Evolutionary conservation across 2,113 vertebrate species (phyloP), one percentile per base, ranked within the genome.

Genomic region (Semnornis frantzii): DNA sequence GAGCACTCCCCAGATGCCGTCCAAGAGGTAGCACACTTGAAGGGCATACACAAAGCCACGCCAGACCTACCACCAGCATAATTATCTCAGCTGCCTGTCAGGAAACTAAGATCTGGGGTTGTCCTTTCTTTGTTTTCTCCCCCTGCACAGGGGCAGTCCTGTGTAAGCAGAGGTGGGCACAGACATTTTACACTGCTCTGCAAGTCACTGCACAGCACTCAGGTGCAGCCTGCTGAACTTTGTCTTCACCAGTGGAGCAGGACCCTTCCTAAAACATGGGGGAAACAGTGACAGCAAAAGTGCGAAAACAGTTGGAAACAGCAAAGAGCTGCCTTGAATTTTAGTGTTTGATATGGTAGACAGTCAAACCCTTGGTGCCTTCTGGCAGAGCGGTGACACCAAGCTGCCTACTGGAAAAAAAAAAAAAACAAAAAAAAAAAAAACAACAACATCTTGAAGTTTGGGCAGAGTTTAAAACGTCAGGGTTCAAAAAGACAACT

Each of bases 1-100:
- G 58, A 63, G 24, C 10, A 6, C 1, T 28, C 52, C 24, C 27
- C 0, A 0, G 46, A 19, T 44, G 20, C 10, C 27, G 30, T 10
- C 44, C 2, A 1, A 63, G 21, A 42, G 27, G n/a, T 54, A 74
- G 24, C 44, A 65, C 46, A 27, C 6, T 15, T 2, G 1, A 59
- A 27, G 57, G 65, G 48, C 58, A 55, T 5, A 8, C 33, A 85
- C 33, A 73, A 52, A 87, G 24, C 17, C 37, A 33, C 17, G 19
- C 1, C 7, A 46, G 30, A 69, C 5, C 18, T 72, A 59, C 54
- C 46, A 42, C 15, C 52, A 55, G 30, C 64, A n/a, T 31, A 28
- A 60, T 33, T 8, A 88, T 7, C 19, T 72, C 31, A 31, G 57
- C 46, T 59, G 20, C 27, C 50, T 28, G 15, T 34, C 11, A 46